These are phyloP conservation scores for Taenioides sp. DNA, from an alignment of 2,797 vertebrate genomes.

Conservation along the genomic window DNA sequence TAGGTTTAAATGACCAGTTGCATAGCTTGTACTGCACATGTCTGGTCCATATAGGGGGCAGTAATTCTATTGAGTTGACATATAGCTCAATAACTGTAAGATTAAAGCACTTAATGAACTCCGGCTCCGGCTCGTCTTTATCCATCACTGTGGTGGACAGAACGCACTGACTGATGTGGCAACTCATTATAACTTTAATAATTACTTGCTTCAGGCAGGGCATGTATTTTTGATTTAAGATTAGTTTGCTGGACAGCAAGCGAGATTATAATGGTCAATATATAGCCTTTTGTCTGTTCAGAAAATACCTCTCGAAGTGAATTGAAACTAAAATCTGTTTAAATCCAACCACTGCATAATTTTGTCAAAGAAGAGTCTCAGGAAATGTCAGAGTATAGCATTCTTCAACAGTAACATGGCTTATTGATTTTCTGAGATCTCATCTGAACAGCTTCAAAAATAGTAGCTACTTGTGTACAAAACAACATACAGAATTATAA, in stretches of 20 bases:
- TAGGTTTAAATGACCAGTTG: neutral
- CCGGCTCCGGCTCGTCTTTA: neutral
- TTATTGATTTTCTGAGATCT: neutral
- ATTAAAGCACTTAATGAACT: slow-evolving; percentile 14
- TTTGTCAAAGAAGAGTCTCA: neutral
- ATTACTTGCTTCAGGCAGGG: neutral
- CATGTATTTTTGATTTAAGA: neutral
- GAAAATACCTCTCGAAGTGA: neutral
- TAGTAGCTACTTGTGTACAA: neutral
- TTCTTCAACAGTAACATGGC: neutral
- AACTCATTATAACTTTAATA: neutral
- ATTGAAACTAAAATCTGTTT: neutral
- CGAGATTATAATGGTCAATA: neutral
- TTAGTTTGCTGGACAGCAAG: neutral
- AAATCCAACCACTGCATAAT: neutral
- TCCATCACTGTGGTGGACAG: neutral
- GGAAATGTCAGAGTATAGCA: neutral
- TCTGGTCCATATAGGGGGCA: neutral
- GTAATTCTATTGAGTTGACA: slow-evolving; percentile 4
- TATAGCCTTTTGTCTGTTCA: neutral
- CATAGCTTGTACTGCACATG: neutral
- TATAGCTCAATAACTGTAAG: slow-evolving; percentile 3
- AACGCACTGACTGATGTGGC: neutral
- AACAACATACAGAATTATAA: neutral
- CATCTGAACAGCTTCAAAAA: neutral